Conservation (phyloP, 2,113 vertebrate species). For the Machaerirhynchus nigripectus region DNA sequence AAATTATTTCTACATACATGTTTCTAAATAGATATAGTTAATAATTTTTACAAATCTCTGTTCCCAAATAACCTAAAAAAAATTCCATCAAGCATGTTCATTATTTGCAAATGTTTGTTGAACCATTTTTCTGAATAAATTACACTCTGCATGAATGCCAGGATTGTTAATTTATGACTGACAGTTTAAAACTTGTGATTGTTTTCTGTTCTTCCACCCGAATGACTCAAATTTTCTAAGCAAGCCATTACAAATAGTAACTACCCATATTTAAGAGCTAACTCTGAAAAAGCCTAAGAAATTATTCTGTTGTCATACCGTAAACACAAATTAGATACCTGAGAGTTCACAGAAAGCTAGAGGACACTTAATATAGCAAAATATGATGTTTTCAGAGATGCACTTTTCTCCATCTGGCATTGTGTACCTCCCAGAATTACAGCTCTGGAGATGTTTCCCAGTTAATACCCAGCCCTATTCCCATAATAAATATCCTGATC, state of each 20-base stretch:
- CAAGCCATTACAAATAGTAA: neutral
- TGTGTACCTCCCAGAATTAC: neutral
- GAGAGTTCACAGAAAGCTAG: neutral
- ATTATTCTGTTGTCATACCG: neutral
- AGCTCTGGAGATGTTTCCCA: neutral
- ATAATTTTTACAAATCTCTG: neutral
- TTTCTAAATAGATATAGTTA: neutral
- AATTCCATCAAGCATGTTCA: neutral
- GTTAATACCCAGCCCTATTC: neutral
- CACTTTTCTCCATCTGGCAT: neutral
- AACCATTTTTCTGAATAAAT: constrained; percentile 9
- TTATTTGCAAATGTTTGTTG: neutral
- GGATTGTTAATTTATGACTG: neutral
- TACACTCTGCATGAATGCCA: neutral
- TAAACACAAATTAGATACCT: neutral
- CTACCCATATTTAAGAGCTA: neutral
- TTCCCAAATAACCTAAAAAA: neutral
- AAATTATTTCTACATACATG: neutral
- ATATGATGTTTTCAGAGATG: neutral
- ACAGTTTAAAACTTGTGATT: neutral
- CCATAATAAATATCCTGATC: neutral
- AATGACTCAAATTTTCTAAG: neutral
- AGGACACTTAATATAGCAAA: neutral
- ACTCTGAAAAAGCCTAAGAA: neutral
- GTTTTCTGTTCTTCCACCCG: neutral